These are phyloP conservation scores for Argyrosomus regius DNA, from an alignment of 2,797 vertebrate species.

Conservation along the genomic window DNA sequence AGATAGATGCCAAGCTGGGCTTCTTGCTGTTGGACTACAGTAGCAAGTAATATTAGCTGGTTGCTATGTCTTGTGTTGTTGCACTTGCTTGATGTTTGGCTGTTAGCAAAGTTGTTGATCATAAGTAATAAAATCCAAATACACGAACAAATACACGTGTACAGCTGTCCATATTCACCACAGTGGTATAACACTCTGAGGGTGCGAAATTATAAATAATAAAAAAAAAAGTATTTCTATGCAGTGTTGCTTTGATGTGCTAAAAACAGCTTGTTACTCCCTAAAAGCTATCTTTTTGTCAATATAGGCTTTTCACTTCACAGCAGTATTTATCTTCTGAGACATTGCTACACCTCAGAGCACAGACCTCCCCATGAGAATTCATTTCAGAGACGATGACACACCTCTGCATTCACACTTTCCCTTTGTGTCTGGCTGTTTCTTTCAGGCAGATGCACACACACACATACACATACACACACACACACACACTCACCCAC, in stretches of 20 bases:
- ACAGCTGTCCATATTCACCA: too few relatives aligned
- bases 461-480: conserved; percentile 7
- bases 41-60: too few relatives aligned
- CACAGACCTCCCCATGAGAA: conserved; percentile 31
- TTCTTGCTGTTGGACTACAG: too few relatives aligned
- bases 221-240: too few relatives aligned
- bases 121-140: too few relatives aligned
- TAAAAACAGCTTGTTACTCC: neutral
- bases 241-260: neutral
- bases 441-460: conserved; percentile 8
- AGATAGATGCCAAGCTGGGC: too few relatives aligned
- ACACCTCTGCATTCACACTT: conserved; percentile 13
- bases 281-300: neutral
- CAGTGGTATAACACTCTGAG: too few relatives aligned
- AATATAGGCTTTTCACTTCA: conserved; percentile 5
- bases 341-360: conserved; percentile 22
- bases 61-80: too few relatives aligned
- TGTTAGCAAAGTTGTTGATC: too few relatives aligned
- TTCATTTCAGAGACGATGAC: conserved; percentile 42
- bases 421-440: conserved; percentile 14
- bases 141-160: too few relatives aligned
- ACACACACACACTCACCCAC: neutral
- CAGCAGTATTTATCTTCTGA: conserved; percentile 6
- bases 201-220: too few relatives aligned
- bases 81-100: too few relatives aligned